phyloP scores from a whole-genome alignment of 2,113 vertebrate genomes.

The Delphinapterus leucas region DNA sequence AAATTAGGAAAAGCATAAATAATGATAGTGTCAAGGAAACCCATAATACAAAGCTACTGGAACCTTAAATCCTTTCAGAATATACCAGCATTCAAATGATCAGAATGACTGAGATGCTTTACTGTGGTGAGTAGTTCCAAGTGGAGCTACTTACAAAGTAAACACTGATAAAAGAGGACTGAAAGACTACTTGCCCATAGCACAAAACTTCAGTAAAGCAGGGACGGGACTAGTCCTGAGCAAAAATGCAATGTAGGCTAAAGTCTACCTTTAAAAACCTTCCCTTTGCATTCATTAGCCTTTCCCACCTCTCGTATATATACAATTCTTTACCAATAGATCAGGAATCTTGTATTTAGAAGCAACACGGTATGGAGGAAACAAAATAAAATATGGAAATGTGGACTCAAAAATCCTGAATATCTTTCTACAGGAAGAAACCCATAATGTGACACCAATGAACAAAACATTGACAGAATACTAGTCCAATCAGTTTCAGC shows the following conservation, averaged over 20 bases:
- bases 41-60: background rate
- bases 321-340: background rate
- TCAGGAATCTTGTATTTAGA: background rate
- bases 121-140: background rate
- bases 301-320: background rate
- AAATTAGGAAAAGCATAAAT: background rate
- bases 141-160: background rate
- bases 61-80: background rate
- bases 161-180: background rate
- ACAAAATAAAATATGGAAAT: background rate
- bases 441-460: background rate
- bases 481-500: background rate
- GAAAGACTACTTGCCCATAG: background rate
- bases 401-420: background rate
- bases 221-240: background rate
- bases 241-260: background rate
- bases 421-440: background rate
- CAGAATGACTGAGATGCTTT: background rate
- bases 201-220: background rate
- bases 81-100: background rate
- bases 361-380: background rate
- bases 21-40: background rate
- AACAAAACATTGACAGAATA: background rate
- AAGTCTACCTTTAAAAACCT: background rate
- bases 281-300: background rate